These are phyloP conservation scores for Nomada goodeniana DNA, from an alignment of 2,888 invertebrate genomes.

Conservation along the genomic window DNA sequence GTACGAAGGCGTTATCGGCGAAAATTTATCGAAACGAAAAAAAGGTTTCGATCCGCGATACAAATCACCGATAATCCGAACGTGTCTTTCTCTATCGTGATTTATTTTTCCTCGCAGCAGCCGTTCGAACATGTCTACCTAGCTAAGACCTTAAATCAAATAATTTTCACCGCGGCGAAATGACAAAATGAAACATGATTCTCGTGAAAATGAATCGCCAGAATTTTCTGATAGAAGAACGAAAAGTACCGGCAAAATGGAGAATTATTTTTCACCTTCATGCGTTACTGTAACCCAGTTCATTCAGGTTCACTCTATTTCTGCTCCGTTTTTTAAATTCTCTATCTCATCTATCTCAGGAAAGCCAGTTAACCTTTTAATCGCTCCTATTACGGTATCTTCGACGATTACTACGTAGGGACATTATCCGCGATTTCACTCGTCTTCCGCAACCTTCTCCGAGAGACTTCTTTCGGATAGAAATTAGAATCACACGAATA, in stretches of 20 bases:
- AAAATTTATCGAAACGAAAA: background rate
- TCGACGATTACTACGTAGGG: background rate
- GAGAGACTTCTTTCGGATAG: background rate
- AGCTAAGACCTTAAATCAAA: background rate
- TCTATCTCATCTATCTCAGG: background rate
- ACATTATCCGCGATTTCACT: background rate
- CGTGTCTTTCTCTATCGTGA: constrained; percentile 31
- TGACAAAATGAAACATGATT: background rate
- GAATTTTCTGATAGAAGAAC: too few relatives aligned
- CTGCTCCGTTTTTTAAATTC: background rate
- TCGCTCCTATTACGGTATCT: constrained; percentile 1
- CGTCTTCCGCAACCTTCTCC: background rate
- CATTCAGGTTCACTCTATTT: too few relatives aligned
- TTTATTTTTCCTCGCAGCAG: constrained; percentile 29
- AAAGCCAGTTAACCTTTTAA: background rate
- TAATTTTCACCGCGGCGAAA: constrained; percentile 1
- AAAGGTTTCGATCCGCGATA: background rate
- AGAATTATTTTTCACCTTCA: too few relatives aligned
- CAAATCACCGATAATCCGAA: constrained; percentile 51
- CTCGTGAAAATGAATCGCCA: background rate
- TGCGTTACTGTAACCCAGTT: too few relatives aligned
- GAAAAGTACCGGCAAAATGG: too few relatives aligned
- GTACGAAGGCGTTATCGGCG: too few relatives aligned
- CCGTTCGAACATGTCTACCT: background rate
- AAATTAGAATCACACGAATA: background rate